Base-by-base conservation (phyloP, 2,888 invertebrate genomes). In the Loripinus fragilis region DNA sequence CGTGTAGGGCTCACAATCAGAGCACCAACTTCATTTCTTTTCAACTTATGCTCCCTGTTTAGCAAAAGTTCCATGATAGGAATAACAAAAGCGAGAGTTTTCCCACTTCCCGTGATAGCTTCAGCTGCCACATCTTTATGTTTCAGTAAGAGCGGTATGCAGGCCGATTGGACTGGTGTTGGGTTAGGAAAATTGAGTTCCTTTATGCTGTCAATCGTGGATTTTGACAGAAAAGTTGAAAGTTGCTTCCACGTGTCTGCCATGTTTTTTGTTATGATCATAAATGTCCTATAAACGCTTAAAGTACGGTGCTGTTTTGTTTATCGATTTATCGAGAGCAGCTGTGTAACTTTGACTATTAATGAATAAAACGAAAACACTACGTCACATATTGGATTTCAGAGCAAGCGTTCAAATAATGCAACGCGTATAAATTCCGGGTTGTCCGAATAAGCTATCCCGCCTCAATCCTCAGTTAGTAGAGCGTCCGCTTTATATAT, bases 51-150 rank as follows among this genome's bases (percentile, higher is more conserved):
- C 65, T 92, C 90, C 68, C 92, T 88, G 79, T 92, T 90, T 38
- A 83, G 79, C 68, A 99, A 94, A 89, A 98, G 96, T 94, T 99
- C 97, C 69, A 99, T 90, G 90, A 98, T 93, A 0, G 99, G 99
- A 60, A 99, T 96, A 17, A 99, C 94, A 94, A 99, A 99, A 0
- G 99, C 98, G 50, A 99, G 94, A 0, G 99, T 99, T 94, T 99
- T 99, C 0, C 99, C 99, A 84, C 99, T 99, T 3, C 99, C 99
- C 0, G 99, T 99, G 0, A 99, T 98, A 3, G 99, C 99, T 94
- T 99, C 99, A 0, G 97, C 99, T 0, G 98, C 98, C 20, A 99
- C 98, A 95, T 99, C 99, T 94, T 98, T 99, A 88, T 97, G 97
- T 12, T 96, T 95, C 71, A 99, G 93, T 71, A 99, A 95, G 72